A percentile compares a stretch with the other conserved stretches of the same genome.
Conservation (phyloP, 2,797 vertebrate species). For the Hydrophis major region DNA sequence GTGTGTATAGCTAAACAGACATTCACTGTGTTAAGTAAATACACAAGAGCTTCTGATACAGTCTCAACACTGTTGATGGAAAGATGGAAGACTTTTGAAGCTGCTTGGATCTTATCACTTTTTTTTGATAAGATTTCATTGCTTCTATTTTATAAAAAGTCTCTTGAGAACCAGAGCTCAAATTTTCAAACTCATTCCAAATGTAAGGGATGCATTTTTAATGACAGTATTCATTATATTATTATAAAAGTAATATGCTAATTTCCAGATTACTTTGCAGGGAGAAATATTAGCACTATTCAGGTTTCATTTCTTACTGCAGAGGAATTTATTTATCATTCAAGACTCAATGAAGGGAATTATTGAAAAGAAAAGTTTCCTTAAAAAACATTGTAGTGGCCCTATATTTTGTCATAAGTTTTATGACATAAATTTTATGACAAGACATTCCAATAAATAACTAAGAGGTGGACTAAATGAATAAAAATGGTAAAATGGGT, state of each 20-base stretch:
- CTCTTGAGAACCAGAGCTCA: slow-evolving; percentile 27
- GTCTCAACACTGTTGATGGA: neutral
- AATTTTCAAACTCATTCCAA: slow-evolving; percentile 37
- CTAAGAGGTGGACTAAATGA: neutral
- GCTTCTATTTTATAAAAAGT: slow-evolving; percentile 34
- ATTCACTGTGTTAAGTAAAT: slow-evolving; percentile 23
- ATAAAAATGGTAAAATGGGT: neutral
- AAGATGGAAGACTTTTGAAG: slow-evolving; percentile 17
- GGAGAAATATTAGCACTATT: neutral
- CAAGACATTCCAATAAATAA: neutral
- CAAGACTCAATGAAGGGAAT: neutral
- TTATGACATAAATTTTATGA: neutral
- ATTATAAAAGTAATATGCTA: neutral
- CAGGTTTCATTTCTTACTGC: slow-evolving; percentile 9
- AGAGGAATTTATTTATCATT: slow-evolving; percentile 31
- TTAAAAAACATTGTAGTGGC: neutral
- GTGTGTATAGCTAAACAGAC: slow-evolving; percentile 17
- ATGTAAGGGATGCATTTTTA: slow-evolving; percentile 24
- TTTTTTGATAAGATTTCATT: slow-evolving; percentile 45
- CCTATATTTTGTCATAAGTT: neutral
- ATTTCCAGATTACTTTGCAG: neutral
- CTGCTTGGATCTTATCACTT: slow-evolving; percentile 37
- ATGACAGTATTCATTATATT: neutral
- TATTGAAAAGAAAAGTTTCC: neutral
- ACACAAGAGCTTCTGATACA: slow-evolving; percentile 3